Evolutionary conservation across 2,113 vertebrate species (phyloP).

Genomic region (Gasterosteus nipponicus): DNA sequence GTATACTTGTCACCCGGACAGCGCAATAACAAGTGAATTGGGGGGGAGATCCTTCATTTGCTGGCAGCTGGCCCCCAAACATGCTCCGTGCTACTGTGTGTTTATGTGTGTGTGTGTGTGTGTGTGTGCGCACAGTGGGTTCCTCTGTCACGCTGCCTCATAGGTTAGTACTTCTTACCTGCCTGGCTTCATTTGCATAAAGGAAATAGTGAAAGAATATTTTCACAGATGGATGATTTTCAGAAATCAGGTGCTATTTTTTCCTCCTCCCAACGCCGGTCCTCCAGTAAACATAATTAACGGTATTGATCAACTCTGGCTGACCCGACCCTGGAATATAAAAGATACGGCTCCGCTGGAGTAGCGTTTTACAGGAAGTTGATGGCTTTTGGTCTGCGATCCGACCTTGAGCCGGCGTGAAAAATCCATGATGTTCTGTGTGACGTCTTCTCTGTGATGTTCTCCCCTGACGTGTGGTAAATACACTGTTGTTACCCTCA

Average conservation of each 20-base stretch:
- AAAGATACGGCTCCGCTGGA: constrained; percentile 60
- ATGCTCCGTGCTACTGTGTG: constrained; percentile 40
- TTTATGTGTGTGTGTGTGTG: constrained; percentile 33
- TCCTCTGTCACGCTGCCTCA: constrained; percentile 20
- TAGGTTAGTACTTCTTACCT: constrained; percentile 21
- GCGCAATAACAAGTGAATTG: constrained; percentile 88
- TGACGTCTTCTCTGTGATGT: not conserved
- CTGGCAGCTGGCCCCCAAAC: constrained; percentile 80
- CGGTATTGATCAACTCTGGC: constrained; percentile 67
- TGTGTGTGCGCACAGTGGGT: constrained; percentile 22
- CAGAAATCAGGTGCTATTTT: not conserved
- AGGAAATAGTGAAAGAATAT: not conserved
- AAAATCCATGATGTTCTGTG: constrained; percentile 55
- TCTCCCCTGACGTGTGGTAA: not conserved
- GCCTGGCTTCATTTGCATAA: constrained; percentile 17
- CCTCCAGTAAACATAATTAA: constrained; percentile 74
- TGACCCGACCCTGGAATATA: constrained; percentile 37
- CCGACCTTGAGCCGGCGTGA: constrained; percentile 59
- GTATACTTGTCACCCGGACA: constrained; percentile 88
- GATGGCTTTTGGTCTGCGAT: constrained; percentile 57
- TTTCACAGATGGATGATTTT: not conserved
- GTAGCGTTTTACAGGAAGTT: constrained; percentile 69
- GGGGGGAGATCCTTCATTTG: constrained; percentile 82
- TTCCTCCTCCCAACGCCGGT: constrained; percentile 41
- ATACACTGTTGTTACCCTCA: constrained; percentile 4